A percentile compares a stretch with the other conserved stretches of the same genome.
These are phyloP conservation scores for Scaptomyza parva DNA, from an alignment of 2,888 invertebrate species.

Conservation along the genomic window DNA sequence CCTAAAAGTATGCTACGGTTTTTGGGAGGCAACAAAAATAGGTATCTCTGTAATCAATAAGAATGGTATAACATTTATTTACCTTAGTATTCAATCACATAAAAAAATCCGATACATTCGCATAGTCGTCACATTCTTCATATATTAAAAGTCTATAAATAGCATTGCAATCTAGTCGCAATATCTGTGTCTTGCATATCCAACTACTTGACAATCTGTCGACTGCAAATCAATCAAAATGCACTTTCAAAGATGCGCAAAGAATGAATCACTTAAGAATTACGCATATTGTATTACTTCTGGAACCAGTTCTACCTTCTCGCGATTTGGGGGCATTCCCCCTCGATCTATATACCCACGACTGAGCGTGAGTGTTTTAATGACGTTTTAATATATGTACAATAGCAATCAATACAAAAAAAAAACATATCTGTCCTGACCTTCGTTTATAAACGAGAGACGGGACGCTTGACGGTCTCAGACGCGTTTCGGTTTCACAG, in stretches of 20 bases:
- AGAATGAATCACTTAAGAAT: constrained; percentile 20
- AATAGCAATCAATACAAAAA: constrained; percentile 34
- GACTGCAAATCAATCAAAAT: not conserved
- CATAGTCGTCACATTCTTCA: not conserved
- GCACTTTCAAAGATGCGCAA: not conserved
- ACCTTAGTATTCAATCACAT: too few species aligned
- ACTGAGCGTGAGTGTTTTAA: not conserved
- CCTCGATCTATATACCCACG: constrained; percentile 15
- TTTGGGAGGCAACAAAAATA: too few species aligned
- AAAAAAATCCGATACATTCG: too few species aligned
- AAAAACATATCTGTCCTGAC: constrained; percentile 26
- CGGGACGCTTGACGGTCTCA: constrained; percentile 35
- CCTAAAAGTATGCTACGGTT: not conserved
- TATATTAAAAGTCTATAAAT: not conserved
- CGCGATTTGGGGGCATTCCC: constrained; percentile 27
- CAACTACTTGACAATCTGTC: not conserved
- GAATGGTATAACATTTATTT: too few species aligned
- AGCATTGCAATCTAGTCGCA: not conserved
- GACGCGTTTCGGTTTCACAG: constrained; percentile 37
- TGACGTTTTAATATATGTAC: constrained; percentile 27
- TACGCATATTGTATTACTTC: not conserved
- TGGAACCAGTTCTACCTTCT: constrained; percentile 19
- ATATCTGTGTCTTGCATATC: not conserved
- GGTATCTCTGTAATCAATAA: too few species aligned
- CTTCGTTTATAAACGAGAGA: constrained; percentile 47